Conservation (phyloP, 2,797 vertebrate species). For the Euthynnus affinis region DNA sequence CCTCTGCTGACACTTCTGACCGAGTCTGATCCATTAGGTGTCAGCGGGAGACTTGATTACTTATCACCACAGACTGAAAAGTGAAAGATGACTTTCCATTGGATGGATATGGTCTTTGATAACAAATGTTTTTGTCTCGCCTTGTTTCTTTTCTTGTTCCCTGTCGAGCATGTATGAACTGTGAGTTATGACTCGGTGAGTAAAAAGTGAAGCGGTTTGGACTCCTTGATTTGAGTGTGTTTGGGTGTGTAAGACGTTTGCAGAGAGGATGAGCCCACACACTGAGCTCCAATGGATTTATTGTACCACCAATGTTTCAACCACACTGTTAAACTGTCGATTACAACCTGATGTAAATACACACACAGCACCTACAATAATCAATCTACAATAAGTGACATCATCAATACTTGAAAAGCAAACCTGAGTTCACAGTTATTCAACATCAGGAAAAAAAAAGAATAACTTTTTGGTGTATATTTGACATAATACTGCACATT, state of each 20-base stretch:
- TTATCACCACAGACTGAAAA: conserved; percentile 1
- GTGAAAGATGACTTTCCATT: conserved; percentile 32
- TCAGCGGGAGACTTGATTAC: conserved; percentile 29
- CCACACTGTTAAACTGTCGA: too few species aligned
- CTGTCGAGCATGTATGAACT: not conserved
- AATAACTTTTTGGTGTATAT: too few species aligned
- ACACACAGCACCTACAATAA: too few species aligned
- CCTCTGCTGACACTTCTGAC: conserved; percentile 31
- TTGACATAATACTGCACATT: too few species aligned
- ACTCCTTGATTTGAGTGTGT: not conserved
- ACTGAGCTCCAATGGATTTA: not conserved
- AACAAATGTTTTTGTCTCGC: conserved; percentile 23
- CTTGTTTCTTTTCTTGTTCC: conserved; percentile 24
- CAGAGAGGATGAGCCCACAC: not conserved
- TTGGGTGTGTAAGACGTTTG: not conserved
- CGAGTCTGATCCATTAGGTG: conserved; percentile 18
- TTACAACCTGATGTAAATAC: not conserved
- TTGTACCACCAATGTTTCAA: not conserved
- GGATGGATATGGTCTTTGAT: conserved; percentile 21
- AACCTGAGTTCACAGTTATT: too few species aligned
- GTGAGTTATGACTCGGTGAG: not conserved
- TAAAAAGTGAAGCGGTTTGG: not conserved
- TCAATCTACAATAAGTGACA: too few species aligned
- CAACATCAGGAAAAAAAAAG: too few species aligned
- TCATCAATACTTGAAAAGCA: too few species aligned